Base-by-base conservation (phyloP, 2,888 invertebrate species). In the Rhyacophila evoluta region DNA sequence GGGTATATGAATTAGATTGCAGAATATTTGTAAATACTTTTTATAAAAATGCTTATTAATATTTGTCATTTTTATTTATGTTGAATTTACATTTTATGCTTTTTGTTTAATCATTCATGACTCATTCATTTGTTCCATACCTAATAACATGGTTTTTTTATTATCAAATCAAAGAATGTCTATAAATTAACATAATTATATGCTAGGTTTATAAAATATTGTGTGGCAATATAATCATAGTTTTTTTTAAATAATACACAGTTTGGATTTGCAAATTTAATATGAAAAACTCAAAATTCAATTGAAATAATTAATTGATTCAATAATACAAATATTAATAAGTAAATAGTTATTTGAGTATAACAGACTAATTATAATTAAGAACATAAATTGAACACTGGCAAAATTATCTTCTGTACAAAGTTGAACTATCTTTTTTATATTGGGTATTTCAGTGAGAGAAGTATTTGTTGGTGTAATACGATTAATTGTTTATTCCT, bases 401-500 rank as follows among this genome's bases (percentile, higher is more conserved):
- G 6, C 29, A 12, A 5, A 69, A 69, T 28, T 10, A n/a, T 69
- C 27, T 5, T 8, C 1, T 2, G 27, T 28, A n/a, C 28, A 69
- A n/a, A 28, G n/a, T 28, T 12, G 33, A 15, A 2, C 6, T 29
- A 15, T 12, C 8, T 29, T 15, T 69, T 6, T 69, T 69, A 8
- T 27, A 29, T 6, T 41, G 0, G 55, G 2, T 69, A 69, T 69
- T 69, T n/a, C 29, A 28, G 33, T 33, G 15, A 69, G 33, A 69
- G 33, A 33, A 6, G 8, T 69, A 69, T 69, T 12, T 10, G 0
- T 69, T 11, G 29, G 28, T 33, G 12, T n/a, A 8, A 2, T 29
- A 8, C 37, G 6, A 33, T 38, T 72, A 25, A 72, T 33, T 72
- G 72, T 36, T 36, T 72, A 33, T 72, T 72, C 41, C 55, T 55